Percentiles rank a stretch among this genome's conserved stretches.
Evolutionary conservation across 2,888 invertebrate species (phyloP).

Genomic region (Hemistola chrysoprasaria): DNA sequence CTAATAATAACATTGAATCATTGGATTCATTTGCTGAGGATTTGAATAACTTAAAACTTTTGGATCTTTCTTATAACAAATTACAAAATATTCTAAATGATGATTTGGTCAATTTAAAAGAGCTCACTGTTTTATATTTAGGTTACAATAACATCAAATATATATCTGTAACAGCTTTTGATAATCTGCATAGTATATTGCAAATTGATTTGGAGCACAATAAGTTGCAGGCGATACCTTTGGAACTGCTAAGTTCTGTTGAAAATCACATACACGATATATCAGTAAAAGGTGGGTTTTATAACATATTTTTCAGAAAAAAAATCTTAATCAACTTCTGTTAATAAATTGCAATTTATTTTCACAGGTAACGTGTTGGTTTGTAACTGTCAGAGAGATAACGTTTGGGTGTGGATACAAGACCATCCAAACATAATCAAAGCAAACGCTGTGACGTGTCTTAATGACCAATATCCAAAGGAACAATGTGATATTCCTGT

Average conservation of each 20-base stretch:
- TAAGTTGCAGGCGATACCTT: conserved; percentile 89
- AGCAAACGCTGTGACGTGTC: conserved; percentile 56
- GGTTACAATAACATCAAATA: conserved; percentile 92
- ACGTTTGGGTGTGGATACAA: conserved; percentile 96
- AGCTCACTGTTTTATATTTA: conserved; percentile 89
- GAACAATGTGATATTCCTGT: conserved; percentile 85
- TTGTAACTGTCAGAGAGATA: conserved; percentile 95
- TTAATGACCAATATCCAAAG: conserved; percentile 68
- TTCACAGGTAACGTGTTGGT: conserved; percentile 91
- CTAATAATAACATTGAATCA: conserved; percentile 91
- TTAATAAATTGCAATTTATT: conserved; percentile 8
- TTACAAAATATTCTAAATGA: conserved; percentile 89
- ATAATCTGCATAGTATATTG: conserved; percentile 88
- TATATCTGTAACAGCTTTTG: conserved; percentile 90
- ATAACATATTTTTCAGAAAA: conserved; percentile 1
- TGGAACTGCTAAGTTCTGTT: conserved; percentile 89
- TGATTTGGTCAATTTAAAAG: conserved; percentile 89
- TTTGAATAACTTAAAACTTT: conserved; percentile 87
- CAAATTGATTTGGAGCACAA: conserved; percentile 91
- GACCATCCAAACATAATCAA: conserved; percentile 86
- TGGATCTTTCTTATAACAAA: conserved; percentile 93
- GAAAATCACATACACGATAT: conserved; percentile 92
- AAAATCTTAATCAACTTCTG: too few species aligned
- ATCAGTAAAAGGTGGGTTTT: conserved; percentile 88
- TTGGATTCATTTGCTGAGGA: conserved; percentile 91